Percentiles rank a stretch among this genome's conserved stretches.
Evolutionary conservation across 35 echinoderm and acorn worm genomes (phyloP).

Genomic region (Lytechinus pictus): DNA sequence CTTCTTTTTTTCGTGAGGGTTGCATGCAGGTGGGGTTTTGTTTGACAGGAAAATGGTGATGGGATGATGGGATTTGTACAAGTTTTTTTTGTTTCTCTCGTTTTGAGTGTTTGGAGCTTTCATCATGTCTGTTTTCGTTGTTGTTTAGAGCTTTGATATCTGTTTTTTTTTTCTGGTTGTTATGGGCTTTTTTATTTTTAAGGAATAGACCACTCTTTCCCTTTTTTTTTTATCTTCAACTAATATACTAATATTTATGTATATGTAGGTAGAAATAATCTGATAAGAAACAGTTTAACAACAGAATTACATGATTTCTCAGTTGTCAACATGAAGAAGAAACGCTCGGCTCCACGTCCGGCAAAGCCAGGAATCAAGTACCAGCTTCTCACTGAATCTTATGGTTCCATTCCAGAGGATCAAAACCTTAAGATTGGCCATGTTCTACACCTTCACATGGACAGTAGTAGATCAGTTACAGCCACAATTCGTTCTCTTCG

Average conservation of each 20-base stretch:
- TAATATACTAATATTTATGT: not conserved
- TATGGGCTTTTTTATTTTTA: not conserved
- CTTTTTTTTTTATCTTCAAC: not conserved
- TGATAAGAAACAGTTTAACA: not conserved
- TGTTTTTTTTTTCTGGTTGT: not conserved
- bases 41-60: not conserved
- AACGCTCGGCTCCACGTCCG: not conserved
- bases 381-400: not conserved
- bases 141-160: no score
- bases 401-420: slow-evolving; percentile 13
- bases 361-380: not conserved
- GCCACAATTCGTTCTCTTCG: slow-evolving; percentile 18
- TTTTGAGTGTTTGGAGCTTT: not conserved
- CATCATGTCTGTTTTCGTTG: not conserved
- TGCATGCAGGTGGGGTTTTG: slow-evolving; percentile 20
- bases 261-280: not conserved
- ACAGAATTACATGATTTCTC: not conserved
- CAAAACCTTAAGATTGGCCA: not conserved
- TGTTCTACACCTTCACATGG: not conserved
- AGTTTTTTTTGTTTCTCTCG: not conserved
- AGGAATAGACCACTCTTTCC: not conserved
- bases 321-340: slow-evolving; percentile 14
- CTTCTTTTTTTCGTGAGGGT: not conserved
- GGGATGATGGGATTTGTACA: not conserved
- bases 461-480: not conserved